Evolutionary conservation across 2,888 invertebrate genomes (phyloP).

Genomic region (Dione vanillae): DNA sequence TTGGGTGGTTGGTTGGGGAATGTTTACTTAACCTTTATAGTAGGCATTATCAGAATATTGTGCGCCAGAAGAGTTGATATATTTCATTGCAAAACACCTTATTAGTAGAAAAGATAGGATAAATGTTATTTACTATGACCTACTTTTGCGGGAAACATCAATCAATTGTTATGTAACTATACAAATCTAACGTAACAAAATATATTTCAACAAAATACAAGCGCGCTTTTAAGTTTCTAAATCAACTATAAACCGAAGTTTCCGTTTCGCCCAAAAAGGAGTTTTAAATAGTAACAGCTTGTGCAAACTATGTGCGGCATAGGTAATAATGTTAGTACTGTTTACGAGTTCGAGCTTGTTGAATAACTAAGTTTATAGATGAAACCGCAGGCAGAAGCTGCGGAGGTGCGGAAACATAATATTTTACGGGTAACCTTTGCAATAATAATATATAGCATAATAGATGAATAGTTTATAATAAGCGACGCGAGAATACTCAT

Average conservation of each 20-base stretch:
- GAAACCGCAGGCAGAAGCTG: constrained; percentile 49
- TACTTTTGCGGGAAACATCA: not conserved
- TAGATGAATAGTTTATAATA: not conserved
- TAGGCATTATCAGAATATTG: constrained; percentile 29
- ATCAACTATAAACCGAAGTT: constrained; percentile 45
- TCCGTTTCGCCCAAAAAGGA: constrained; percentile 44
- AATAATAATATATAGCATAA: constrained; percentile 37
- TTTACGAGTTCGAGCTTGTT: constrained; percentile 53
- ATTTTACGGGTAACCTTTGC: constrained; percentile 46
- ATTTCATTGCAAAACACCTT: constrained; percentile 36
- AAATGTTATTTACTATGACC: not conserved
- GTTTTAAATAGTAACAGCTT: constrained; percentile 51
- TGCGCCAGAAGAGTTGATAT: constrained; percentile 37
- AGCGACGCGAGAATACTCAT: not conserved
- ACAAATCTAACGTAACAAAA: not conserved
- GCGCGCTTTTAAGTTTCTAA: constrained; percentile 42
- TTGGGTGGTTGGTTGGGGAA: constrained; percentile 44
- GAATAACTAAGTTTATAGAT: constrained; percentile 52
- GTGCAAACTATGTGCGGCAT: constrained; percentile 53
- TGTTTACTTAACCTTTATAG: constrained; percentile 45
- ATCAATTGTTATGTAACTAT: constrained; percentile 1
- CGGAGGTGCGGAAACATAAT: constrained; percentile 48
- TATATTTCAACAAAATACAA: constrained; percentile 7
- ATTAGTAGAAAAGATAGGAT: not conserved
- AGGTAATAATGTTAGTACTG: constrained; percentile 55